Conservation (phyloP, 1,140 invertebrate genomes). For the Aphelenchoides avenae region DNA sequence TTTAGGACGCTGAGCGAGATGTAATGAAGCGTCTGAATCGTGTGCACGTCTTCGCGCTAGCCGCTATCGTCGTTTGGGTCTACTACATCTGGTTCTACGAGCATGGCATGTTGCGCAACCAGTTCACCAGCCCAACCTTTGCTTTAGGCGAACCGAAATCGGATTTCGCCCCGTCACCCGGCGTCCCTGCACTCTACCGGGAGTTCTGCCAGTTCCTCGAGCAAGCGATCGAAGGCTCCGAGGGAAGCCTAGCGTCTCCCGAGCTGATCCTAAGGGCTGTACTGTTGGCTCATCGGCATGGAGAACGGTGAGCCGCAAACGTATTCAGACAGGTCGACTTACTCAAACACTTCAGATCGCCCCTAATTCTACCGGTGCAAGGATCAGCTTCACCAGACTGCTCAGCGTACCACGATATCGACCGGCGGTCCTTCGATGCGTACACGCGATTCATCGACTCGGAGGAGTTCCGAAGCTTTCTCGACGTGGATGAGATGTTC, state of each 20-base stretch:
- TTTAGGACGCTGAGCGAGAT: no score
- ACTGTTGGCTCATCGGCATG: conserved; percentile 29
- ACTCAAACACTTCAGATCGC: conserved; percentile 23
- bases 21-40: no score
- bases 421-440: conserved; percentile 17
- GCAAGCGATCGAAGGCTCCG: conserved; percentile 10
- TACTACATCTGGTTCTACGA: no score
- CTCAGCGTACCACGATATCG: conserved; percentile 19
- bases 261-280: conserved; percentile 16
- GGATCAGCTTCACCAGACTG: conserved; percentile 17
- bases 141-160: no score
- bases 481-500: conserved; percentile 19
- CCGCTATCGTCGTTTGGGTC: no score
- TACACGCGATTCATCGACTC: conserved; percentile 14
- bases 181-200: conserved; percentile 14
- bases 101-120: no score
- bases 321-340: no score
- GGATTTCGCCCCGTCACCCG: no score
- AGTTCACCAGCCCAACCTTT: no score
- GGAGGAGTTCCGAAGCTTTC: conserved; percentile 18
- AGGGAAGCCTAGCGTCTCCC: neutral
- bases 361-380: conserved; percentile 1
- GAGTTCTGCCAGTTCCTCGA: conserved; percentile 27
- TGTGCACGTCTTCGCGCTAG: no score
- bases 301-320: conserved; percentile 26